Evolutionary conservation across 1,140 invertebrate species (phyloP).

Genomic region (Drosophila leontia): DNA sequence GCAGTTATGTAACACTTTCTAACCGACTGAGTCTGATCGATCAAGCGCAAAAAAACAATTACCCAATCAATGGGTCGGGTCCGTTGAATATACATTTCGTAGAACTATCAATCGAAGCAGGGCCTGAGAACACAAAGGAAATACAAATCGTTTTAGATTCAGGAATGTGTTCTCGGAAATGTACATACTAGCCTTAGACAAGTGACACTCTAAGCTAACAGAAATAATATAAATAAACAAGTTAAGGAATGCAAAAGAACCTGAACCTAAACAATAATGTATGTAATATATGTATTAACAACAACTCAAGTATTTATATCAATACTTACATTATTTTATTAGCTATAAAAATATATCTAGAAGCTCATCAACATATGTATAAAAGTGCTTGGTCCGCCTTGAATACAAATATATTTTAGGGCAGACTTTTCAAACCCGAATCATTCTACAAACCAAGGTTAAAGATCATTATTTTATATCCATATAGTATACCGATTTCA

Average conservation of each 20-base stretch:
- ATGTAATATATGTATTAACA: no score
- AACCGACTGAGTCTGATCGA: conserved; percentile 46
- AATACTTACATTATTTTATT: not conserved
- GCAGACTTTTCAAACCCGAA: not conserved
- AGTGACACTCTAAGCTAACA: not conserved
- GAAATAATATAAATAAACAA: not conserved
- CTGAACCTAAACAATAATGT: no score
- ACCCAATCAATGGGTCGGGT: conserved; percentile 40
- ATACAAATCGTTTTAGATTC: conserved; percentile 13
- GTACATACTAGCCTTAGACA: not conserved
- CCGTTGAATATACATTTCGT: conserved; percentile 13
- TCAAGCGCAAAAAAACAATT: conserved; percentile 43
- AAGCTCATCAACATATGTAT: not conserved
- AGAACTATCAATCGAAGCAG: conserved; percentile 52
- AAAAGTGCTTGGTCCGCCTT: not conserved
- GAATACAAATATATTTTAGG: not conserved
- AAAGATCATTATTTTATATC: not conserved
- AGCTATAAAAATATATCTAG: not conserved
- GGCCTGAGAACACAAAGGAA: conserved; percentile 39
- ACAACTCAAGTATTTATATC: not conserved
- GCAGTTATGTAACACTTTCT: conserved; percentile 43
- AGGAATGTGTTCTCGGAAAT: conserved; percentile 9
- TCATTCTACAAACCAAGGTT: conserved; percentile 3
- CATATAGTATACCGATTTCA: conserved; percentile 3
- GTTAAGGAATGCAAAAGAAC: not conserved